Evolutionary conservation across 2,113 vertebrate species (phyloP), one percentile per base, ranked within the genome.

Genomic region (Xiphophorus hellerii): DNA sequence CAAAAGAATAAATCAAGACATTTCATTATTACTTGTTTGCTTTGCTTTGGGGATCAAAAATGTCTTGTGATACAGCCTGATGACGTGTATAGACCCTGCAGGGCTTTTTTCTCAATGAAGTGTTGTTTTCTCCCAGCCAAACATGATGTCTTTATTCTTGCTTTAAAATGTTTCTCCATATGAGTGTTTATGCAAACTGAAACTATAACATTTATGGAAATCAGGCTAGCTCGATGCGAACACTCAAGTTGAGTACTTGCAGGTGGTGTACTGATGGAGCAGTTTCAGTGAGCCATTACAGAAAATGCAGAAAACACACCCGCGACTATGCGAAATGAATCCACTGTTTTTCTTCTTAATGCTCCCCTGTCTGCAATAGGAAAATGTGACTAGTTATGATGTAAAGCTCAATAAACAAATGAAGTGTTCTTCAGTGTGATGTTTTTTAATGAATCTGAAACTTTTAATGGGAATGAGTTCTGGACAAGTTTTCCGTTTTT

Each of bases 121-220:
- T 75, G 73, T 39, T 65, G 20, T 30, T 20, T 60, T 60, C 48
- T n/a, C 67, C 68, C 2, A 64, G 69, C 33, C 69, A 30, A 66
- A 78, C 37, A 71, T 71, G 70, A 82, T 48, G 78, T 62, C 74
- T 85, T 37, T 25, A 58, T 71, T 76, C n/a, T 54, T 76, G 85
- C 77, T 81, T 82, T 74, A 80, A 82, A 78, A 70, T 71, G 69
- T 58, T 35, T 33, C 4, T 77, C 76, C 60, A 37, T 71, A 69
- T 66, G 25, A 69, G 64, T 58, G 71, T 48, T 0, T n/a, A 68
- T 66, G 78, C 71, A 62, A 71, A 48, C 25, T 9, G 15, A 74
- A 72, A 62, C 67, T 66, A 77, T 84, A 87, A 54, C 68, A 81
- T 63, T 79, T 65, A 84, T 68, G 48, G 58, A 51, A 66, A 83